phyloP scores from a whole-genome alignment of 2,888 invertebrate species.

The Limenitis camilla region DNA sequence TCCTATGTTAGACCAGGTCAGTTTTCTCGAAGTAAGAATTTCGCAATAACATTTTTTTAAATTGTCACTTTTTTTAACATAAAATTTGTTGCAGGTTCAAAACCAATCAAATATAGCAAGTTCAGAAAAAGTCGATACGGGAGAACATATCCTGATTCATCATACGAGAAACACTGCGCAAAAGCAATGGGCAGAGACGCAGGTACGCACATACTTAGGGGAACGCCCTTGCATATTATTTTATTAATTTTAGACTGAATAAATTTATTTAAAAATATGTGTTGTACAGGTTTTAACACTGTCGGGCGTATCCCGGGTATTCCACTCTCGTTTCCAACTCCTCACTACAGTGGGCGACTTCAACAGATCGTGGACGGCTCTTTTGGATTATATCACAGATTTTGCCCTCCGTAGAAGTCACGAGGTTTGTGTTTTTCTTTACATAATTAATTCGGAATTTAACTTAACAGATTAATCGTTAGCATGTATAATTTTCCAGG shows the following conservation, averaged over 20 bases:
- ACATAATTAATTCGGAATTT: not conserved
- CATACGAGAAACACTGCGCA: slow-evolving; percentile 99
- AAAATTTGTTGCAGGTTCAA: slow-evolving; percentile 75
- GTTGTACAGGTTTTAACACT: slow-evolving; percentile 81
- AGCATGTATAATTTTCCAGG: slow-evolving; percentile 45
- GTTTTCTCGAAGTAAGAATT: not conserved
- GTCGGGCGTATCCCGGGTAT: slow-evolving; percentile 94
- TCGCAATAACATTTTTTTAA: not conserved
- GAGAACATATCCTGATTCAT: slow-evolving; percentile 96
- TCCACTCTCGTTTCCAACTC: slow-evolving; percentile 91
- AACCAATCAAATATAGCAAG: slow-evolving; percentile 81
- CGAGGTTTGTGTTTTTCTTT: slow-evolving; percentile 74
- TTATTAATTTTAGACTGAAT: too few species aligned
- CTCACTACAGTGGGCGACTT: slow-evolving; percentile 92
- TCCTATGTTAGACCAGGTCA: slow-evolving; percentile 67
- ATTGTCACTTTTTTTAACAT: not conserved
- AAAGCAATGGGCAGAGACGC: slow-evolving; percentile 99
- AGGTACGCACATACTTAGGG: slow-evolving; percentile 62
- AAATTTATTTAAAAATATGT: too few species aligned
- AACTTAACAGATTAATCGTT: too few species aligned
- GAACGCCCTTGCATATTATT: not conserved
- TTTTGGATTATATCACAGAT: slow-evolving; percentile 95
- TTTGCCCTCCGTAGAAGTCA: slow-evolving; percentile 94
- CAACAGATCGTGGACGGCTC: slow-evolving; percentile 92
- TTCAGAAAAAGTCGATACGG: slow-evolving; percentile 89